phyloP scores from a whole-genome alignment of 2,888 invertebrate species.

The Tetragonisca angustula region DNA sequence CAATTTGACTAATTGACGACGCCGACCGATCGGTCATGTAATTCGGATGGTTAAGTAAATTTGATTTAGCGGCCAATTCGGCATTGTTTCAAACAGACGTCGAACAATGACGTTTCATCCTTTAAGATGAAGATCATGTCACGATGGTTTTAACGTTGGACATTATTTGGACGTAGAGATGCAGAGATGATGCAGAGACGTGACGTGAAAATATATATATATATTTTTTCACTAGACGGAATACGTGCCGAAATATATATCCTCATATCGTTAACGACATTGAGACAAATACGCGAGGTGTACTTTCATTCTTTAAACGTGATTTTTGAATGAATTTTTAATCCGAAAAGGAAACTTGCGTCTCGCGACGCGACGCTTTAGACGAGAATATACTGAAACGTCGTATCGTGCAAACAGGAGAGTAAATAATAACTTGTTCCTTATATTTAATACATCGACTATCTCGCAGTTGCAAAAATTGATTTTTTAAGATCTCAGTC shows the following conservation, averaged over 20 bases:
- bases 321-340: no score
- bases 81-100: neutral
- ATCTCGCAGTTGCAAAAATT: no score
- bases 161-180: neutral
- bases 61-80: slow-evolving; percentile 28
- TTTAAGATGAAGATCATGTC: neutral
- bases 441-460: no score
- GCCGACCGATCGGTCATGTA: slow-evolving; percentile 21
- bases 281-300: neutral
- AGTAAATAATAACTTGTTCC: no score
- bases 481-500: no score
- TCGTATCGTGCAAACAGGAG: no score
- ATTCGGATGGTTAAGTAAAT: slow-evolving; percentile 33
- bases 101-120: neutral
- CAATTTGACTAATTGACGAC: slow-evolving; percentile 43
- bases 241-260: neutral
- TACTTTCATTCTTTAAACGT: no score
- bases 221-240: neutral
- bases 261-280: neutral
- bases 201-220: no score
- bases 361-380: no score
- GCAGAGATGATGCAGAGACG: no score
- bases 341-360: no score
- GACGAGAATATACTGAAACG: no score
- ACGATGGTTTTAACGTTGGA: neutral